Percentiles rank a stretch among this genome's conserved stretches.
Evolutionary conservation across 1,140 invertebrate species (phyloP).

Genomic region (Cydia splendana): DNA sequence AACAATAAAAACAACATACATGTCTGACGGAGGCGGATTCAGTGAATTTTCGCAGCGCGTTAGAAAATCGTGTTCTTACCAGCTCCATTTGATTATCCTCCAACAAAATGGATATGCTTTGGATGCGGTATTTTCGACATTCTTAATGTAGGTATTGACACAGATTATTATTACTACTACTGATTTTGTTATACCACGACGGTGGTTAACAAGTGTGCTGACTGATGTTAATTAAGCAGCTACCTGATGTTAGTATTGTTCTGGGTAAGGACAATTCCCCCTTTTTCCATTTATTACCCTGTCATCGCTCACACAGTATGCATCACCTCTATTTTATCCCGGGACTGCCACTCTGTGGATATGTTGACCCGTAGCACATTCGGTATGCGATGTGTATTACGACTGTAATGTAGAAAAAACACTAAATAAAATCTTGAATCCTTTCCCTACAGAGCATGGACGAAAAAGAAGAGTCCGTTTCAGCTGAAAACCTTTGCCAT

Average conservation of each 20-base stretch:
- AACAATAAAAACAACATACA: conserved; percentile 64
- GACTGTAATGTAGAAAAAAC: not conserved
- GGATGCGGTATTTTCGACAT: conserved; percentile 40
- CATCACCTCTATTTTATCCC: not conserved
- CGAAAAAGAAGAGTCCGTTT: conserved; percentile 27
- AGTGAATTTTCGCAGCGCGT: conserved; percentile 61
- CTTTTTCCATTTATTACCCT: not conserved
- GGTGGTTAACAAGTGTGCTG: too few species aligned
- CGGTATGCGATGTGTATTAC: not conserved
- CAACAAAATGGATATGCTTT: conserved; percentile 11
- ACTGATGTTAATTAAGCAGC: too few species aligned
- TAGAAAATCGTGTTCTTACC: conserved; percentile 44
- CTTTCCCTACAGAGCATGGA: not conserved
- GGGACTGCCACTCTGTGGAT: not conserved
- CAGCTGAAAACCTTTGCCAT: conserved; percentile 30
- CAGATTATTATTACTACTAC: too few species aligned
- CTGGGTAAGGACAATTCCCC: too few species aligned
- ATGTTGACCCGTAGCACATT: not conserved
- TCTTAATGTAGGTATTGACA: too few species aligned
- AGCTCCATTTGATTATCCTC: not conserved
- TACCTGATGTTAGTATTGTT: too few species aligned
- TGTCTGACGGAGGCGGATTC: conserved; percentile 53
- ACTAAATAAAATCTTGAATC: conserved; percentile 11
- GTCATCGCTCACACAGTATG: not conserved
- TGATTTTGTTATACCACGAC: too few species aligned